These are phyloP conservation scores for Delia radicum DNA, from an alignment of 1,140 invertebrate genomes.

Conservation along the genomic window DNA sequence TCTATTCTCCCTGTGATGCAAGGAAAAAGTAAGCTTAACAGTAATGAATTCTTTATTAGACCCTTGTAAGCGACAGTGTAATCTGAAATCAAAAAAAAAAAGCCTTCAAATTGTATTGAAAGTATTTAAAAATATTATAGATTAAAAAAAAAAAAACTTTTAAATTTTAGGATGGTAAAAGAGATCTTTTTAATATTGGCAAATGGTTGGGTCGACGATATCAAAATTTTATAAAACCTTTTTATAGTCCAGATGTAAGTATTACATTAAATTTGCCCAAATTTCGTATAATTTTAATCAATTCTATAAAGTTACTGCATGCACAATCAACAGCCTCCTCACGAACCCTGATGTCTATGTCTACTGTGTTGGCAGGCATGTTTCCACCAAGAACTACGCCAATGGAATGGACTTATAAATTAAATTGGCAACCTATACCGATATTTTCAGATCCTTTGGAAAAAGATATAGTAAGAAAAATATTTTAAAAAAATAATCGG, in stretches of 20 bases:
- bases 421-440: conserved; percentile 76
- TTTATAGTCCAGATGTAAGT: conserved; percentile 61
- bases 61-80: no score
- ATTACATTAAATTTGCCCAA: background rate
- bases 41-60: no score
- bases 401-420: conserved; percentile 62
- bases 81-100: no score
- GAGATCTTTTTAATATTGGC: conserved; percentile 64
- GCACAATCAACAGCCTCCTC: conserved; percentile 71
- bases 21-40: no score
- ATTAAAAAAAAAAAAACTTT: conserved; percentile 7
- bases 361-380: conserved; percentile 69
- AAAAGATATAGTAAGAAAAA: conserved; percentile 59
- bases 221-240: conserved; percentile 59
- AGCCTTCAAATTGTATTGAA: no score
- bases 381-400: conserved; percentile 62
- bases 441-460: conserved; percentile 63
- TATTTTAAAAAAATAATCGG: no score
- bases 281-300: background rate
- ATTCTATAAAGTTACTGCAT: conserved; percentile 57
- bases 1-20: no score
- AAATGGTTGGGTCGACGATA: conserved; percentile 64
- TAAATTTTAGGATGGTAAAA: conserved; percentile 51
- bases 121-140: no score
- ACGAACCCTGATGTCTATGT: conserved; percentile 75